Evolutionary conservation across 2,888 invertebrate species (phyloP), one percentile per base, ranked within the genome.

Genomic region (Chirona hameri): DNA sequence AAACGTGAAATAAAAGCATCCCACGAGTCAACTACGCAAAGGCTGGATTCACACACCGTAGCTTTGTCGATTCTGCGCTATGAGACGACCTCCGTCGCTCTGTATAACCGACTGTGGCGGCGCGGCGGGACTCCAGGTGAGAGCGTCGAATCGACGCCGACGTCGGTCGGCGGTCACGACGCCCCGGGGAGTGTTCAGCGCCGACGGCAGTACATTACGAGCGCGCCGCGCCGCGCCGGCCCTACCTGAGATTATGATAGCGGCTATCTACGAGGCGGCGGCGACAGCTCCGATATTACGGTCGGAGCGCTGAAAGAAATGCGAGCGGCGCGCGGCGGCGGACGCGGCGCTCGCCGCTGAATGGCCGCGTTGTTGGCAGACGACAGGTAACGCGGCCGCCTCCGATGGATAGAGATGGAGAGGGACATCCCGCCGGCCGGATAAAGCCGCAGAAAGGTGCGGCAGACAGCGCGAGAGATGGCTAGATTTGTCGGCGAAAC

Each of bases 201-300:
- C 12, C 46, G 72, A 39, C 76, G 21, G 46, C 76, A 76, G 21
- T 76, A 24, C 76, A 76, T 76, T 76, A 76, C 72, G 18, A n/a
- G 39, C 29, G 76, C 46, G 76, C 31, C 76, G 76, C 72, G 72
- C 72, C 72, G 18, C 31, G 14, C 15, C 31, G 46, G 14, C 39
- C 76, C 21, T 24, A 76, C 76, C 76, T 76, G 76, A 76, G 76
- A 76, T 76, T 76, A 76, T 76, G 39, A 76, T 76, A 76, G 76
- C 76, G 76, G 76, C 39, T 76, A 46, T 76, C 39, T 39, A 27
- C 39, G 76, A 46, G 10, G 76, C 27, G 27, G 72, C 31, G 72
- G 18, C 31, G 72, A 72, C 72, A 31, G 72, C 27, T 15, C 18
- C 72, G 72, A 72, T 72, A 72, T 72, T 69, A n/a, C 65, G 65